Base-by-base conservation (phyloP, 2,888 invertebrate species). In the Lasioglossum marginatum region DNA sequence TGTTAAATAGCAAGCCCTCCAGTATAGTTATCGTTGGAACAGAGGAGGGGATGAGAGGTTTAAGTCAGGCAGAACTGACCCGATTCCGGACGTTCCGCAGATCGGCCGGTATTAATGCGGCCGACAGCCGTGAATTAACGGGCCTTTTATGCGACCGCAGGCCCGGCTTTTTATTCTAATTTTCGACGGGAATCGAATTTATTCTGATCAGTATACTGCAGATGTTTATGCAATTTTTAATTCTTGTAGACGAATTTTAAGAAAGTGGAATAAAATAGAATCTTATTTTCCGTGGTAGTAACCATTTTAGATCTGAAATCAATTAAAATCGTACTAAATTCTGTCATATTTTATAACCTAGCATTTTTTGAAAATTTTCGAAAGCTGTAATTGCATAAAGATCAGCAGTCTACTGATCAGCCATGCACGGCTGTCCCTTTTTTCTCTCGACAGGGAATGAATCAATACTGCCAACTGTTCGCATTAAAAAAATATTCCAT, bases 1-100 rank as follows among this genome's bases (percentile, higher is more conserved):
- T 92, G 94, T 91, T 89, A 86, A 79, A 87, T 83, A 76, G 71
- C 66, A 77, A 43, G 45, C 34, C 70, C 78, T 79, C 80, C n/a
- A 52, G 60, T 77, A 57, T 75, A 82, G 82, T 88, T 88, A 84
- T 87, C 81, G 83, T 75, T 77, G 74, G 87, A 86, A 84, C 77
- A 83, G 8, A 2, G 52, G 12, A 3, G 57, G 57, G 12, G n/a
- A 4, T 2, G 57, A 19, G 63, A 0, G 4, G 78, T 88, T 90
- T 88, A 79, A 84, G 89, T 87, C 82, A 76, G 84, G 73, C 31
- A 40, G 57, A 83, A 81, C 89, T 87, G 90, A 89, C 89, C 89
- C 79, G 81, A 74, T 91, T 91, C 82, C 85, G 78, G 23, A 31
- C 31, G 66, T 60, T 87, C 87, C 77, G 84, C 88, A 74, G 87